Evolutionary conservation across 2,888 invertebrate species (phyloP).

Genomic region (Thereva nobilitata): DNA sequence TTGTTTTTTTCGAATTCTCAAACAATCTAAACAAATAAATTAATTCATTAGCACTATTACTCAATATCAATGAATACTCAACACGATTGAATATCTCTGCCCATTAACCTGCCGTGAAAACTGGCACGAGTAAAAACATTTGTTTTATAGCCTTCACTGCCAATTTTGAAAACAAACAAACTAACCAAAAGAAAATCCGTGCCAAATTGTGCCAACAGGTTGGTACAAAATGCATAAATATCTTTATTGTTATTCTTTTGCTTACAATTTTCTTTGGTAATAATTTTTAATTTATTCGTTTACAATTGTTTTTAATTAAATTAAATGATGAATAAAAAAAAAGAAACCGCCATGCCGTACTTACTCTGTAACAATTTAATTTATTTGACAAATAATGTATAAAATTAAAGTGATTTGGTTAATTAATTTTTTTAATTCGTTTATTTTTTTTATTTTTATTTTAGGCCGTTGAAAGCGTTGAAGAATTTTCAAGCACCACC

Average conservation of each 20-base stretch:
- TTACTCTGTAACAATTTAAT: neutral
- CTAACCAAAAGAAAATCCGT: too few species aligned
- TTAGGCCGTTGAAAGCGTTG: slow-evolving; percentile 58
- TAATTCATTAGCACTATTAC: too few species aligned
- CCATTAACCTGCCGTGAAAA: too few species aligned
- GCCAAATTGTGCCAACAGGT: too few species aligned
- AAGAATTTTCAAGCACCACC: slow-evolving; percentile 48
- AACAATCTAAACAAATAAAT: too few species aligned
- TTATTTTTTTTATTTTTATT: slow-evolving; percentile 44
- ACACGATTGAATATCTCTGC: too few species aligned
- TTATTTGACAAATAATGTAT: slow-evolving; percentile 6
- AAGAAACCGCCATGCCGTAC: neutral
- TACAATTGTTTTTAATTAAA: neutral
- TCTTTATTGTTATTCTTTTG: slow-evolving; percentile 1
- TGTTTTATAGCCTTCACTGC: too few species aligned
- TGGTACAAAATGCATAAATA: slow-evolving; percentile 23
- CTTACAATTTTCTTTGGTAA: neutral
- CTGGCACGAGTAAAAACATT: too few species aligned
- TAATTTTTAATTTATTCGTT: neutral
- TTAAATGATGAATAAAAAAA: neutral
- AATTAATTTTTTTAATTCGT: neutral
- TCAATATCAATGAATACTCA: too few species aligned
- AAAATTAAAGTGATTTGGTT: neutral
- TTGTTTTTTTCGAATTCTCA: too few species aligned
- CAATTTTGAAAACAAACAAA: too few species aligned